These are phyloP conservation scores for Berghia stephanieae DNA, from an alignment of 1,140 invertebrate genomes.

Conservation along the genomic window DNA sequence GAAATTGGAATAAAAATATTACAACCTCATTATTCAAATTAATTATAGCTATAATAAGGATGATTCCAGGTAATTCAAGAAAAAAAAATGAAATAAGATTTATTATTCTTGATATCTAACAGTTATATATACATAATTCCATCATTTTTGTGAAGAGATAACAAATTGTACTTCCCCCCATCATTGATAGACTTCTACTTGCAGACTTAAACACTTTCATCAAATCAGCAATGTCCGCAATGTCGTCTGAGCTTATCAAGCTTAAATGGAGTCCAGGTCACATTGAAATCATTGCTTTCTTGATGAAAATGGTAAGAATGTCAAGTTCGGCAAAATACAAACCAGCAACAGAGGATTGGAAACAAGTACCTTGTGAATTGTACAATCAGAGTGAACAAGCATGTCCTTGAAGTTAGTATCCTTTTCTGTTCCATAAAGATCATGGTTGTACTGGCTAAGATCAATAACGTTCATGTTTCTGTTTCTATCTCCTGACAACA, in stretches of 20 bases:
- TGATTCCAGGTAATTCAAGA: neutral
- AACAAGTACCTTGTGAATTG: constrained; percentile 46
- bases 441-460: constrained; percentile 44
- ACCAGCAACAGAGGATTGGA: neutral
- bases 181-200: too few species aligned
- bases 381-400: constrained; percentile 41
- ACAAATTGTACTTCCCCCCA: too few species aligned
- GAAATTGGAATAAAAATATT: neutral
- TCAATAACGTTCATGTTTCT: constrained; percentile 52
- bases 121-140: too few species aligned
- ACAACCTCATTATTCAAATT: neutral
- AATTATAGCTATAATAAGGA: neutral
- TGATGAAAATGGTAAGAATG: too few species aligned
- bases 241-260: too few species aligned
- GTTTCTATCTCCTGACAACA: constrained; percentile 55
- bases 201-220: too few species aligned
- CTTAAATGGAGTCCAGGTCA: too few species aligned
- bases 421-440: constrained; percentile 34
- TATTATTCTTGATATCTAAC: too few species aligned
- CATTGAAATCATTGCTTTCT: too few species aligned
- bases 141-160: too few species aligned
- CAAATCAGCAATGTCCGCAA: too few species aligned
- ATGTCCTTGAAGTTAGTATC: constrained; percentile 36
- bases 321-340: too few species aligned
- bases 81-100: neutral